Conservation (phyloP, 2,797 vertebrate genomes). For the Acanthurus tractus region DNA sequence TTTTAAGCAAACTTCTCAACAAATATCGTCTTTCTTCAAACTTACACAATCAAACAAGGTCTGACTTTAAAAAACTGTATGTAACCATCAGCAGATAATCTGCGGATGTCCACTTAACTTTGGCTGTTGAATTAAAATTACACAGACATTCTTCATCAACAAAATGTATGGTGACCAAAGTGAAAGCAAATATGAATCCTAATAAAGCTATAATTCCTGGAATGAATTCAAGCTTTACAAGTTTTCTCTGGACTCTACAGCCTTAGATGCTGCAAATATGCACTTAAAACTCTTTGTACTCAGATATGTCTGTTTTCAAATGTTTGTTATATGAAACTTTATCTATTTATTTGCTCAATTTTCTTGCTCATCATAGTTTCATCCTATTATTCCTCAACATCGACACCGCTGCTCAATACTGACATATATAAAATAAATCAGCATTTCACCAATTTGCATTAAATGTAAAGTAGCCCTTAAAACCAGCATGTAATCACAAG, state of each 20-base stretch:
- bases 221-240: constrained; percentile 38
- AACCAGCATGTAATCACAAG: not conserved
- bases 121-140: constrained; percentile 45
- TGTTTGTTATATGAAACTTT: too few species aligned
- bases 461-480: too few species aligned
- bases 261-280: too few species aligned
- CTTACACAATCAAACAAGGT: not conserved
- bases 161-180: constrained; percentile 78
- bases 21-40: constrained; percentile 2
- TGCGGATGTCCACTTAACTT: constrained; percentile 3
- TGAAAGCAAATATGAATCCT: constrained; percentile 67
- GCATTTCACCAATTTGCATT: not conserved
- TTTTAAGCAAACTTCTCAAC: constrained; percentile 24
- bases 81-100: not conserved
- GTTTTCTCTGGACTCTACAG: not conserved
- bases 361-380: too few species aligned
- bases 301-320: too few species aligned
- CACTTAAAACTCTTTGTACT: too few species aligned
- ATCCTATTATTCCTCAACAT: too few species aligned
- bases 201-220: constrained; percentile 81
- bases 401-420: not conserved
- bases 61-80: not conserved
- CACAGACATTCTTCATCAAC: constrained; percentile 58
- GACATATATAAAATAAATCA: not conserved
- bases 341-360: too few species aligned